Percentiles rank a stretch among this genome's conserved stretches.
These are phyloP conservation scores for Probaryconus sp. DNA, from an alignment of 1,140 invertebrate species.

Conservation along the genomic window DNA sequence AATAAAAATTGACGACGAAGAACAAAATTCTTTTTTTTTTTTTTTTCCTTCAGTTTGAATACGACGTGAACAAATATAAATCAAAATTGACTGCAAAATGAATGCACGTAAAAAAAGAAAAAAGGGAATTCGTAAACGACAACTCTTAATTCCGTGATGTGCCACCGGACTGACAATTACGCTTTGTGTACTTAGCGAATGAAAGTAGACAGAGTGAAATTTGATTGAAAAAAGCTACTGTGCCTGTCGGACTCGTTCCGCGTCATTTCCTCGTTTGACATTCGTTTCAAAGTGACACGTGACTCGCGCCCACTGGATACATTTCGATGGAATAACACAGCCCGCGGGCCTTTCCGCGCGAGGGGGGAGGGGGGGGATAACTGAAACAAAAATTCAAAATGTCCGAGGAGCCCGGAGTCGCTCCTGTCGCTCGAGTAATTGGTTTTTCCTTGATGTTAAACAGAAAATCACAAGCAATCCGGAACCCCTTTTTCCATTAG, in stretches of 20 bases:
- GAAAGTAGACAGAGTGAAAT: constrained; percentile 64
- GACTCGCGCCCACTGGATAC: constrained; percentile 66
- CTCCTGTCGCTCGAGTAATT: constrained; percentile 72
- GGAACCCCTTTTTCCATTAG: constrained; percentile 69
- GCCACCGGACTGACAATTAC: constrained; percentile 20
- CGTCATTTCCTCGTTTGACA: constrained; percentile 59
- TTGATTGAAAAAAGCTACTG: constrained; percentile 61
- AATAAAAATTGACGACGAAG: too few relatives aligned
- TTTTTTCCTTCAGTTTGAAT: too few relatives aligned
- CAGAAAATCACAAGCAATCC: constrained; percentile 61
- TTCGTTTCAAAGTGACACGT: constrained; percentile 72
- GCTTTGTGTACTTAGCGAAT: constrained; percentile 60
- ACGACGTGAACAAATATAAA: too few relatives aligned
- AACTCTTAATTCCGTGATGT: too few relatives aligned
- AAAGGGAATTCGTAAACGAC: too few relatives aligned
- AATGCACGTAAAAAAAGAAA: too few relatives aligned
- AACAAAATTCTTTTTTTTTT: too few relatives aligned
- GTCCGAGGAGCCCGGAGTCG: too few relatives aligned
- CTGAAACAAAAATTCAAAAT: constrained; percentile 59
- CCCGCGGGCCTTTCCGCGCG: constrained; percentile 54
- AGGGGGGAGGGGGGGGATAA: too few relatives aligned
- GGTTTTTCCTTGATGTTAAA: constrained; percentile 74
- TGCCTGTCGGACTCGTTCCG: constrained; percentile 41
- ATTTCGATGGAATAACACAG: constrained; percentile 68
- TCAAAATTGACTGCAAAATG: too few relatives aligned